phyloP scores from a whole-genome alignment of 2,113 vertebrate genomes.

The Origma solitaria region DNA sequence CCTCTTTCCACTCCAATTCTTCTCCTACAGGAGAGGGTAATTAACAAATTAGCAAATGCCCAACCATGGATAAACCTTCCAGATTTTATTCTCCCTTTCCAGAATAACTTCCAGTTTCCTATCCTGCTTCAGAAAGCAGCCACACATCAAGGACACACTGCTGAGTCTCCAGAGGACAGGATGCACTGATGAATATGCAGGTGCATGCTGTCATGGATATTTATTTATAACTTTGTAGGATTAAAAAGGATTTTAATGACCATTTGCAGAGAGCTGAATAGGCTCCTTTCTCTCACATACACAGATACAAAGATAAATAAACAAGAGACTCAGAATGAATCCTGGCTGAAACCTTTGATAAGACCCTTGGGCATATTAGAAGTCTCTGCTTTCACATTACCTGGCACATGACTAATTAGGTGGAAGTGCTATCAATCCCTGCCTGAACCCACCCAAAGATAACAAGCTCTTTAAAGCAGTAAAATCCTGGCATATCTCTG shows the following conservation, averaged over 20 bases:
- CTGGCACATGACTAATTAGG: not conserved
- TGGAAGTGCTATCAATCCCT: not conserved
- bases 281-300: not conserved
- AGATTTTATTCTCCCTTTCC: not conserved
- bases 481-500: not conserved
- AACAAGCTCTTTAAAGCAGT: not conserved
- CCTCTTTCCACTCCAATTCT: not conserved
- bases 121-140: not conserved
- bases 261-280: not conserved
- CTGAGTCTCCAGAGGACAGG: not conserved
- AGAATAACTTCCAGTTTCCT: not conserved
- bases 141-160: not conserved
- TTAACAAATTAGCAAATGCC: not conserved
- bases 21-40: not conserved
- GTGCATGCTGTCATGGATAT: not conserved
- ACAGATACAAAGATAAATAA: not conserved
- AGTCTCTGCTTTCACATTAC: not conserved
- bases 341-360: slow-evolving; percentile 3
- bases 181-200: not conserved
- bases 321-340: not conserved
- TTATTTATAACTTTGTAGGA: slow-evolving; percentile 14
- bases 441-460: not conserved
- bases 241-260: slow-evolving; percentile 25
- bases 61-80: not conserved
- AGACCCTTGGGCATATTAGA: not conserved